Percentiles rank a stretch among this genome's conserved stretches.
phyloP scores from a whole-genome alignment of 1,140 invertebrate species.

The Bombus pyrosoma region DNA sequence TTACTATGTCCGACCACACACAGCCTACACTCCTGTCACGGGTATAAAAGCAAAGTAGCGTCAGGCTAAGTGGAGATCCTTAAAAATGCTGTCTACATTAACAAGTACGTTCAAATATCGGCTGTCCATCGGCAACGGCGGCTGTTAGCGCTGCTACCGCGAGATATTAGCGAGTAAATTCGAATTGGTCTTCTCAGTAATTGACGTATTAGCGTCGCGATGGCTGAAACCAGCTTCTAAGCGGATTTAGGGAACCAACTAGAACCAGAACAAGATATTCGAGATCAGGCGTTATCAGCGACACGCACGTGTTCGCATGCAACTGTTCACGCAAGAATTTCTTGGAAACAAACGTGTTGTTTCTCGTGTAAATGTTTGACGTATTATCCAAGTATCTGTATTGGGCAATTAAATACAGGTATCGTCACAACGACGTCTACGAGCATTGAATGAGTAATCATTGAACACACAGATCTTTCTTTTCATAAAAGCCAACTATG shows the following conservation, averaged over 20 bases:
- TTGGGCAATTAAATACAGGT: background rate
- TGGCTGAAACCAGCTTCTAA: slow-evolving; percentile 10
- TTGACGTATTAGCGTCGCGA: slow-evolving; percentile 36
- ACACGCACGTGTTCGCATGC: background rate
- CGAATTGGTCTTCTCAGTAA: slow-evolving; percentile 29
- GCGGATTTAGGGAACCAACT: slow-evolving; percentile 39
- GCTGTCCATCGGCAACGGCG: too few relatives aligned
- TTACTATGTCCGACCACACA: too few relatives aligned
- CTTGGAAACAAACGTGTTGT: background rate
- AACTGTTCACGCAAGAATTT: background rate
- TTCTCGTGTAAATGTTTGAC: background rate
- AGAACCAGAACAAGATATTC: slow-evolving; percentile 29
- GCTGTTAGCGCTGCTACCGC: slow-evolving; percentile 8
- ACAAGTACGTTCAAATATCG: background rate
- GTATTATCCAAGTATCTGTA: background rate
- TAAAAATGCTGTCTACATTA: background rate
- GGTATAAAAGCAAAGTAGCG: background rate
- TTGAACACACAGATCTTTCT: background rate
- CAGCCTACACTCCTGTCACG: too few relatives aligned
- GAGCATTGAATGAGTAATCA: background rate
- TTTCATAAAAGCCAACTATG: background rate
- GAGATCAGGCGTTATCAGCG: slow-evolving; percentile 29
- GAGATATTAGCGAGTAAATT: slow-evolving; percentile 28
- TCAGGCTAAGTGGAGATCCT: background rate
- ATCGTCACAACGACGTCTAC: too few relatives aligned